Percentiles rank a stretch among this genome's conserved stretches.
Conservation (phyloP, 2,113 vertebrate genomes). For the Scytalopus superciliaris region DNA sequence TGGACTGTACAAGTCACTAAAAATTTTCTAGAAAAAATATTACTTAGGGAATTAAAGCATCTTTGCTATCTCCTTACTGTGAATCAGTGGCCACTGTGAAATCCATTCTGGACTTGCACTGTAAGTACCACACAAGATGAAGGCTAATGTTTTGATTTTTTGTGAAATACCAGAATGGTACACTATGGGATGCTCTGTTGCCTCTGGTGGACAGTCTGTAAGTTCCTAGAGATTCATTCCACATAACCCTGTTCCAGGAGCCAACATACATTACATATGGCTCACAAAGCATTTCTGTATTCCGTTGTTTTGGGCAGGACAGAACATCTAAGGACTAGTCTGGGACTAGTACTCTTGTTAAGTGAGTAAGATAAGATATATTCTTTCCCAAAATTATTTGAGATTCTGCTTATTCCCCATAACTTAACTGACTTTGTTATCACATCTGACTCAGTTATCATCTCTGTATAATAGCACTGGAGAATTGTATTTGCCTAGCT, state of each 20-base stretch:
- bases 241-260: rapidly evolving
- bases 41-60: neutral
- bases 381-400: neutral
- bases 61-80: neutral
- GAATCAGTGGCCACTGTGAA: neutral
- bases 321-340: neutral
- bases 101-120: neutral
- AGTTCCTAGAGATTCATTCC: neutral
- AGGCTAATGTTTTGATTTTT: neutral
- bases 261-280: rapidly evolving
- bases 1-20: neutral
- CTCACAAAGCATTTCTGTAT: neutral
- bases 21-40: neutral
- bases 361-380: neutral
- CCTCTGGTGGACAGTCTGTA: neutral
- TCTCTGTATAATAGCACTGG: neutral
- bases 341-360: neutral
- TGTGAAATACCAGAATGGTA: neutral
- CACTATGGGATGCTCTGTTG: neutral
- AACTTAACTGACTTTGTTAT: neutral
- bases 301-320: neutral
- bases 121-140: neutral
- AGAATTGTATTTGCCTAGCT: neutral
- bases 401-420: neutral
- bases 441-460: neutral